Conservation (phyloP, 2,888 invertebrate genomes). For the Lathronympha strigana region DNA sequence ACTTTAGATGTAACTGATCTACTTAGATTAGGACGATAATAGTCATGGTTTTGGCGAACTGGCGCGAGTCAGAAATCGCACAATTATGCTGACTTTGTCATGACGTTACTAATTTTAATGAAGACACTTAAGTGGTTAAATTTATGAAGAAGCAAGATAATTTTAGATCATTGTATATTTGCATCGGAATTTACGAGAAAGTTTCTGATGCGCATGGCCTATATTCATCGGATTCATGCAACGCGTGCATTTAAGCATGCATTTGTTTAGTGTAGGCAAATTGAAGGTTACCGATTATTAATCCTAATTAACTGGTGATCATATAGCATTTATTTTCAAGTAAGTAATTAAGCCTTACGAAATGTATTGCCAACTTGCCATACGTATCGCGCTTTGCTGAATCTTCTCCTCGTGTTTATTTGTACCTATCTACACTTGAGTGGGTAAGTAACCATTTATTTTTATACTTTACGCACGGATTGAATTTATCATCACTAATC, state of each 20-base stretch:
- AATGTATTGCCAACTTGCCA: no score
- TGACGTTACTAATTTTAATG: constrained; percentile 18
- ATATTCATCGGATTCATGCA: background rate
- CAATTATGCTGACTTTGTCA: constrained; percentile 35
- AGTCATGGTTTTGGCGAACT: constrained; percentile 29
- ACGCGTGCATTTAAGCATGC: constrained; percentile 1
- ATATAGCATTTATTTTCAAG: no score
- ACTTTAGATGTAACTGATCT: constrained; percentile 36
- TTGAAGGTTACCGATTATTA: background rate
- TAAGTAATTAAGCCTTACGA: no score
- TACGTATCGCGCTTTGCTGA: no score
- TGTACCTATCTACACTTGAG: no score
- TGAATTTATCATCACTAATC: no score
- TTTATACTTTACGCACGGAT: no score
- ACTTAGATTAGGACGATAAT: constrained; percentile 31
- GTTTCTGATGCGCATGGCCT: background rate
- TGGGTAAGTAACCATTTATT: no score
- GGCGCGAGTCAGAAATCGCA: constrained; percentile 30
- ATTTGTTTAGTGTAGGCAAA: background rate
- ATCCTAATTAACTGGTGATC: no score
- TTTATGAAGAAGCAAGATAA: constrained; percentile 1
- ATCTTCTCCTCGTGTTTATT: no score
- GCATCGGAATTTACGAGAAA: constrained; percentile 6
- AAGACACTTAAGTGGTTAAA: background rate
- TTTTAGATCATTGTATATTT: background rate